Evolutionary conservation across 2,888 invertebrate species (phyloP).

Genomic region (Microlaimidae sp.): DNA sequence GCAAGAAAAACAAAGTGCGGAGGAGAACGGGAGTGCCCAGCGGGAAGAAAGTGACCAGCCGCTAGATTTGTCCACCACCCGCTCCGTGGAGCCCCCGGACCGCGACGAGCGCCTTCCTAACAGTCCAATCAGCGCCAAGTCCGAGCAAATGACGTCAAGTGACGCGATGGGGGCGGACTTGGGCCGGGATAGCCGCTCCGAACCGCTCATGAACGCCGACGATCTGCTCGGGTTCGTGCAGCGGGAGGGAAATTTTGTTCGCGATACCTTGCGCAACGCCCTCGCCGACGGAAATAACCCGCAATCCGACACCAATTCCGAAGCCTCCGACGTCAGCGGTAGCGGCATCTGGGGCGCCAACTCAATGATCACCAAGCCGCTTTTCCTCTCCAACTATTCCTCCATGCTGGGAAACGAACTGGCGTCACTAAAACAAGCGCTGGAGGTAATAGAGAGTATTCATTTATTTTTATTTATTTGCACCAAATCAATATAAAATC

Average conservation of each 20-base stretch:
- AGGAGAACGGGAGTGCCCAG: too few relatives aligned
- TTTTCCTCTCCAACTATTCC: slow-evolving; percentile 18
- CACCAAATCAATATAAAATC: too few relatives aligned
- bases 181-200: slow-evolving; percentile 13
- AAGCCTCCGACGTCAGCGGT: neutral
- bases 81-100: neutral
- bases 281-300: slow-evolving; percentile 15
- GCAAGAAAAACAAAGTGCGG: neutral
- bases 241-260: slow-evolving; percentile 18
- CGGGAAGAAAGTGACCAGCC: neutral
- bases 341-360: neutral
- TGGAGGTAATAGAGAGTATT: slow-evolving; percentile 25
- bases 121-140: neutral
- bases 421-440: slow-evolving; percentile 22
- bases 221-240: slow-evolving; percentile 21
- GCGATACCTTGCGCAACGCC: slow-evolving; percentile 18
- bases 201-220: slow-evolving; percentile 19
- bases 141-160: neutral
- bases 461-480: slow-evolving; percentile 3
- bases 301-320: neutral
- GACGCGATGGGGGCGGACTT: slow-evolving; percentile 15
- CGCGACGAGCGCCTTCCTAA: neutral
- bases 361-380: neutral
- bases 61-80: neutral
- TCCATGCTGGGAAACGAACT: slow-evolving; percentile 26